Evolutionary conservation across 2,113 vertebrate species (phyloP), one percentile per base, ranked within the genome.

Genomic region (Haliaeetus leucogaster): DNA sequence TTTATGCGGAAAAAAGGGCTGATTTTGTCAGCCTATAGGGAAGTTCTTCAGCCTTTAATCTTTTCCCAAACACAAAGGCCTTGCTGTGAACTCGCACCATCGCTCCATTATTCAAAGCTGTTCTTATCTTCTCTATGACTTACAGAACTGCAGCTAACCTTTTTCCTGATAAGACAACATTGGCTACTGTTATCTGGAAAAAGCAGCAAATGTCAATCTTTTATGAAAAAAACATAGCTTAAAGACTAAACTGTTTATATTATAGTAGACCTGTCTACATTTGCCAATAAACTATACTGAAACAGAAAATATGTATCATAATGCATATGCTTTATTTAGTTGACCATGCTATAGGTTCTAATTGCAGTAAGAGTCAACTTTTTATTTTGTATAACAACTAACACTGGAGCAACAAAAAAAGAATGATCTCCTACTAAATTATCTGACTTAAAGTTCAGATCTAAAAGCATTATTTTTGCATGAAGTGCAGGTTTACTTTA

Each of bases 191-290:
- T 96, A 92, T 77, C 89, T 94, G 38, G 40, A 76, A 94, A 96
- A 95, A 82, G 80, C 82, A 95, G 88, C 65, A 94, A 90, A 90
- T 36, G 76, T 43, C 87, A 81, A 58, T 92, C 94, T 84, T 58
- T 30, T 27, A 45, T 4, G 12, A 66, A 90, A 40, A 90, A 86
- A 79, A 61, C 2, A 15, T 25, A 78, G 45, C 67, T 80, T 71
- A 56, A 89, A 95, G 86, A 90, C 88, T 93, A 92, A 95, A 87
- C 48, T 90, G 85, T 95, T 97, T 94, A 86, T 63, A 72, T 72
- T 47, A 48, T 2, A 38, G 59, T 34, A 94, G 79, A 82, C 59
- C 42, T 83, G 55, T 81, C 78, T 89, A 48, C 3, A 1, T 78
- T 83, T 74, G 76, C 50, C 61, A 76, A 36, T 52, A 82, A 84